A percentile compares a stretch with the other conserved stretches of the same genome.
Evolutionary conservation across 2,888 invertebrate genomes (phyloP).

Genomic region (Lasioglossum calceatum): DNA sequence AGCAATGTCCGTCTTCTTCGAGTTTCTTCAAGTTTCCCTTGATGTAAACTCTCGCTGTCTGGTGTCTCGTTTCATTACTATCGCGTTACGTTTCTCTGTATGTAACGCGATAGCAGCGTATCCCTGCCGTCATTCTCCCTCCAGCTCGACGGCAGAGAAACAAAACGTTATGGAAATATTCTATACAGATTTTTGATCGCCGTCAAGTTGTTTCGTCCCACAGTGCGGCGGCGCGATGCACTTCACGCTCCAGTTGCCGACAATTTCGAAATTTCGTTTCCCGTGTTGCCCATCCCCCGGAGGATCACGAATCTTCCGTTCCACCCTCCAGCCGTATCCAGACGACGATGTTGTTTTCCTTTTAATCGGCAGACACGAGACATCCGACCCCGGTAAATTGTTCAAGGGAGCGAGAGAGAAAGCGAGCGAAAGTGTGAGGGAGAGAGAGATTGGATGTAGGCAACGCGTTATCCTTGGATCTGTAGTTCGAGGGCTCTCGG

Average conservation of each 20-base stretch:
- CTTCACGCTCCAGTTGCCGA: slow-evolving; percentile 45
- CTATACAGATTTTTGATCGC: background rate
- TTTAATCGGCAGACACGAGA: slow-evolving; percentile 33
- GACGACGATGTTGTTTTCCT: slow-evolving; percentile 13
- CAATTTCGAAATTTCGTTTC: slow-evolving; percentile 34
- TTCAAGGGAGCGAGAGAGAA: background rate
- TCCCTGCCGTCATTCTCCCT: background rate
- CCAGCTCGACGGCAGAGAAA: background rate
- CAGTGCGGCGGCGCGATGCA: slow-evolving; percentile 17
- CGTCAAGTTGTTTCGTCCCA: background rate
- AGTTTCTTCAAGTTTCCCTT: background rate
- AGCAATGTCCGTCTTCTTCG: background rate
- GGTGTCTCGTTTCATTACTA: too few species aligned
- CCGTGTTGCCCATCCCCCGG: slow-evolving; percentile 1
- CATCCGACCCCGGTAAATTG: slow-evolving; percentile 6
- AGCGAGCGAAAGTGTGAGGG: background rate
- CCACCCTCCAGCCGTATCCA: background rate
- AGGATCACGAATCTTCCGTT: slow-evolving; percentile 24
- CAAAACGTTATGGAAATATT: background rate
- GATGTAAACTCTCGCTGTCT: background rate
- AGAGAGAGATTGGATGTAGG: background rate
- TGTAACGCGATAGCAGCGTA: background rate
- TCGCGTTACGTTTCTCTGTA: too few species aligned
- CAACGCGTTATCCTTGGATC: slow-evolving; percentile 48
- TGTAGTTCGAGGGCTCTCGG: slow-evolving; percentile 55